Conservation (phyloP, 2,888 invertebrate species). For the Drosophila borborema region DNA sequence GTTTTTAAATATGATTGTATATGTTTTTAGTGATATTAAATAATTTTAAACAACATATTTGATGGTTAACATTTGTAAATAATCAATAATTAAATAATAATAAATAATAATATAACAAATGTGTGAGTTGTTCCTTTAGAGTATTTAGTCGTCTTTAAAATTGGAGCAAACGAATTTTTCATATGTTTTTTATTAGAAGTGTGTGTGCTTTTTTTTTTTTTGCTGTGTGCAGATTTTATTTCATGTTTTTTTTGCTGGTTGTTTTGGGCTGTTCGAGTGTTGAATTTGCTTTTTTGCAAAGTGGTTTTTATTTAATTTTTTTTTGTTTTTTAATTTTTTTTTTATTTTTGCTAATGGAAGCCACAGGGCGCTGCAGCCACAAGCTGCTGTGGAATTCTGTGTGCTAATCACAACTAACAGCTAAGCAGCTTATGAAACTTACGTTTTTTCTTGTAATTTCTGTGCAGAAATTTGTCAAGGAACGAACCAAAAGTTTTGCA, state of each 20-base stretch:
- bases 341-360: constrained; percentile 57
- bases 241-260: constrained; percentile 36
- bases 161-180: constrained; percentile 28
- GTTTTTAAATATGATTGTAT: no score
- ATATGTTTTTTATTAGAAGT: constrained; percentile 56
- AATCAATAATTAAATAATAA: no score
- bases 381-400: constrained; percentile 61
- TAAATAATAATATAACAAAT: background rate
- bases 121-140: constrained; percentile 4
- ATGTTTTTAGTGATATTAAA: no score
- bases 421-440: constrained; percentile 78
- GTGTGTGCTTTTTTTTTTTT: constrained; percentile 28
- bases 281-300: constrained; percentile 33
- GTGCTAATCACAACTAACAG: constrained; percentile 80
- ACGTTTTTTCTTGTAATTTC: constrained; percentile 66
- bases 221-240: constrained; percentile 22
- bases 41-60: no score
- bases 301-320: constrained; percentile 17
- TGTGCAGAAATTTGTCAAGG: constrained; percentile 34
- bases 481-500: constrained; percentile 57
- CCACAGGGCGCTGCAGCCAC: constrained; percentile 53
- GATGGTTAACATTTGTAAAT: no score
- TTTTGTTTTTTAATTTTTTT: background rate
- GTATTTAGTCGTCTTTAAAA: constrained; percentile 26
- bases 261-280: constrained; percentile 47